Evolutionary conservation across 1,140 invertebrate species (phyloP), one percentile per base, ranked within the genome.

Genomic region (Campoletis sonorensis): DNA sequence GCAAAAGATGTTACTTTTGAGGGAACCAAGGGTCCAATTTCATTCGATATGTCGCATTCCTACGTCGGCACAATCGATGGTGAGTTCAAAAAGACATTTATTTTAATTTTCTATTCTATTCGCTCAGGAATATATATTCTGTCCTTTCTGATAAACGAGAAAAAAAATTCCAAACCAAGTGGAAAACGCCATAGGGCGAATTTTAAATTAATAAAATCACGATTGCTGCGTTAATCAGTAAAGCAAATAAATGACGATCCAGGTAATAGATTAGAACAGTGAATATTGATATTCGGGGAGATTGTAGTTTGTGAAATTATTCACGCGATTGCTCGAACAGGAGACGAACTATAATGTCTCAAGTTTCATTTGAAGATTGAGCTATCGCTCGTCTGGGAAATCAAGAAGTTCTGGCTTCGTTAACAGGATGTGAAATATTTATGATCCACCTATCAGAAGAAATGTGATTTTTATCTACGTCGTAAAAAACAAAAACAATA

Each of bases 51-150:
- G 30, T 93, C 93, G 51, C 95, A 95, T 85, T 95, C 96, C 80
- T 97, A 97, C 89, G 93, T 93, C 21, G 97, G 97, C 85, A 94
- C 93, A 64, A 93, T 98, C 83, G 95, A 97, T 94, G 96, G 97
- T 96, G 90, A 93, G 88, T 88, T 21, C 79, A 10, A 23, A 4
- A 58, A 10, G 21, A 21, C 3, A 58, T 58, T 10, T n/a, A 2
- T 58, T 7, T 8, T n/a, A n/a, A n/a, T 45, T 45, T 58, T 58
- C 54, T 7, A 8, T n/a, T 58, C 21, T 23, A 58, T 58, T n/a
- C 7, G 5, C 54, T 58, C 15, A n/a, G n/a, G 18, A 54, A 54
- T 54, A 54, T 54, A n/a, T 54, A 10, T 16, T 16, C 3, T 10
- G 49, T 54, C 49, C 3, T 54, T 54, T 13, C 10, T n/a, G n/a